Evolutionary conservation across 2,797 vertebrate genomes (phyloP), one percentile per base, ranked within the genome.

Genomic region (Peromyscus nudipes): DNA sequence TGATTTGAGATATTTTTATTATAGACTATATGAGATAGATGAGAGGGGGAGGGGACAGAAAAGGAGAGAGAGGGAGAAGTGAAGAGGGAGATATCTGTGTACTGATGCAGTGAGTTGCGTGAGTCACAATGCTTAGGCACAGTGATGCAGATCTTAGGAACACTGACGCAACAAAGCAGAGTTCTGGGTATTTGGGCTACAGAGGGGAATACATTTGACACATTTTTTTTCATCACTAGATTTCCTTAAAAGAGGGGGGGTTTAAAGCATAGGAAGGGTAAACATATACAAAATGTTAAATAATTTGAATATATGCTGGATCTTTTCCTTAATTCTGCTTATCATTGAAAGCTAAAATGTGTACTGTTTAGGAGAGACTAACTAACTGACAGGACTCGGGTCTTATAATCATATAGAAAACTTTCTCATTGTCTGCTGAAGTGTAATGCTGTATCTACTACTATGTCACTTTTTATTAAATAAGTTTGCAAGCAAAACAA

Each of bases 321-420:
- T 49, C 8, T 80, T 95, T 92, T 96, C 23, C 62, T 85, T 92
- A 84, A 89, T 9, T 46, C 34, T 75, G 13, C 3, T 91, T 52
- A 69, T 81, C 13, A 49, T 0, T n/a, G 16, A 85, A 62, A 94
- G 21, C 10, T 77, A 94, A 94, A 43, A 52, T 67, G 7, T 89
- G 11, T 4, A 4, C 3, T 83, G 0, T 40, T 80, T 62, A 60
- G 2, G 34, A 55, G 83, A 82, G 6, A 2, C 27, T 55, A 23
- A 43, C 34, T 52, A 92, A 77, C 10, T 46, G 25, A 92, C 9
- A 76, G 17, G 23, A 10, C n/a, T 21, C 13, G 17, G 64, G 52
- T 64, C 29, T 96, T 86, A 49, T 80, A 84, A 62, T 37, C 16
- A 46, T 21, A 80, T 55, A 69, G 31, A 73, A 93, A 77, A 40